Conservation (phyloP, 1,140 invertebrate species). For the Zaprionus inermis region DNA sequence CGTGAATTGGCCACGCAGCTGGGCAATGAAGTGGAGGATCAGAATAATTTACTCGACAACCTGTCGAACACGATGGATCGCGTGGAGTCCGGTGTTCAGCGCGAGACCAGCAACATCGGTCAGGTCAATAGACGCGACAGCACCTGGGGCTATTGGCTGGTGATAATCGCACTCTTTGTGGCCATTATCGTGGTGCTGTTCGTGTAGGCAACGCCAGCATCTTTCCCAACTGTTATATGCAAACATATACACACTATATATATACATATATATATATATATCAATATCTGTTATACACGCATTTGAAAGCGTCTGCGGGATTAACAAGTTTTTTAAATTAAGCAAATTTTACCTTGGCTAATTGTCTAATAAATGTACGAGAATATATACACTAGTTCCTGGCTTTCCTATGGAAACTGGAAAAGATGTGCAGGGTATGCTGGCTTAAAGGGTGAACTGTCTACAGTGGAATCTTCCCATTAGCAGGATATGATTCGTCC, state of each 20-base stretch:
- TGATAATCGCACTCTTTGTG: slow-evolving; percentile 88
- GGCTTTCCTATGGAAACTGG: no score
- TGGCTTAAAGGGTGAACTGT: no score
- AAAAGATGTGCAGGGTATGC: no score
- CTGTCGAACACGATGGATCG: slow-evolving; percentile 90
- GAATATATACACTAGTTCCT: no score
- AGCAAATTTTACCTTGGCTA: slow-evolving; percentile 7
- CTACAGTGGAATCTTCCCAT: no score
- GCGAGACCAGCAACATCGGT: slow-evolving; percentile 88
- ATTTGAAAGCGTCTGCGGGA: not conserved
- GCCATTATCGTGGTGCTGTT: slow-evolving; percentile 84
- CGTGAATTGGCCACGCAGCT: slow-evolving; percentile 91
- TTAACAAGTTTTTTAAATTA: not conserved
- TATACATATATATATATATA: not conserved
- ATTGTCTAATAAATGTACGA: slow-evolving; percentile 9
- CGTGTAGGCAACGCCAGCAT: slow-evolving; percentile 49
- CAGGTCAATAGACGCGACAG: slow-evolving; percentile 88
- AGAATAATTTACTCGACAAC: slow-evolving; percentile 93
- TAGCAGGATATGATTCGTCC: no score
- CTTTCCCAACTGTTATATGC: slow-evolving; percentile 40
- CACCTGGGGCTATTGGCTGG: slow-evolving; percentile 89
- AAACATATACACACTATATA: no score
- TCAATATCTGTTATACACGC: slow-evolving; percentile 1
- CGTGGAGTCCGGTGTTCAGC: slow-evolving; percentile 88
- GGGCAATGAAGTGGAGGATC: slow-evolving; percentile 90